Conservation (phyloP, 2,113 vertebrate genomes). For the Microcebus murinus region DNA sequence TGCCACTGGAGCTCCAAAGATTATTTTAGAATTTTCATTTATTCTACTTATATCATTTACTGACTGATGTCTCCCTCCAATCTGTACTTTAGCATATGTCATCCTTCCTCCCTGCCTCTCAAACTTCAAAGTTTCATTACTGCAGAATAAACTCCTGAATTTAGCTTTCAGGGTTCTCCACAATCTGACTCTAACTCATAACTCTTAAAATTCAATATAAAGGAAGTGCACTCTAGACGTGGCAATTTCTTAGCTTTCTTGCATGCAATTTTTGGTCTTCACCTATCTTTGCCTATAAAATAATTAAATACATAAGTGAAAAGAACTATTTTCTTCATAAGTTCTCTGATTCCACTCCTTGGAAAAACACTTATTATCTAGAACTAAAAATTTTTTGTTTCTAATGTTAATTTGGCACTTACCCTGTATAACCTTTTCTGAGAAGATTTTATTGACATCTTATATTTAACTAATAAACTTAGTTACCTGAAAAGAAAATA, state of each 20-base stretch:
- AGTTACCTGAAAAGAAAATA: conserved; percentile 19
- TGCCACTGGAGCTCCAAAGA: neutral
- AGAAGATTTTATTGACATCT: neutral
- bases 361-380: neutral
- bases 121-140: conserved; percentile 26
- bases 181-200: neutral
- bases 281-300: neutral
- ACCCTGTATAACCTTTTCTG: neutral
- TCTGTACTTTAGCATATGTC: neutral
- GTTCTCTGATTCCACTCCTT: neutral
- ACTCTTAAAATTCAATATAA: conserved; percentile 30
- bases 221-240: neutral
- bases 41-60: neutral
- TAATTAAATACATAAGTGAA: conserved; percentile 24
- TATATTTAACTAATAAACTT: conserved; percentile 13
- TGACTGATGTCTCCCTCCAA: neutral
- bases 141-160: neutral
- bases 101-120: neutral
- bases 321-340: neutral
- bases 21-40: neutral
- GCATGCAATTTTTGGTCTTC: neutral
- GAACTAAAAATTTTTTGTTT: neutral
- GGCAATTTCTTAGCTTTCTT: neutral
- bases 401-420: conserved; percentile 5
- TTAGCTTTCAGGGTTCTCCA: neutral